Evolutionary conservation across 2,797 vertebrate species (phyloP), one percentile per base, ranked within the genome.

Genomic region (Taeniopygia guttata): DNA sequence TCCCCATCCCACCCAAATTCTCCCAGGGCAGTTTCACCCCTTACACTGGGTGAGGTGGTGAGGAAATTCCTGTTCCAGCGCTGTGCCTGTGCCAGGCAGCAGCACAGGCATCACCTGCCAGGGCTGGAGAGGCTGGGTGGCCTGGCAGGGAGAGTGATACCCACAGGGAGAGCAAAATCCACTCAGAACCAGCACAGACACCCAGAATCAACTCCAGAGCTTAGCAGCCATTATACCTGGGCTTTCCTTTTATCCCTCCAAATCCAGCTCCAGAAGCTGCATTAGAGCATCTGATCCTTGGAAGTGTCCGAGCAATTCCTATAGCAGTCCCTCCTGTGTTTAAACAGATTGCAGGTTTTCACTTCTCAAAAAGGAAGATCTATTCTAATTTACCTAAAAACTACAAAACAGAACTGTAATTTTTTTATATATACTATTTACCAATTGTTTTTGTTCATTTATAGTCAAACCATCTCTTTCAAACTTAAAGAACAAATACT

Each of bases 41-140:
- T 45, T 27, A 14, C 17, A 27, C 16, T 69, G 55, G 42, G 38
- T n/a, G 29, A 43, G 7, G 18, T 0, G 0, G 10, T n/a, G n/a
- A 68, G 58, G 43, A 36, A 66, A 51, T 34, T 43, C 9, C 15
- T 58, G 20, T 52, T 45, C 18, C 11, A 46, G n/a, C 26, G 15
- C 20, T 1, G 0, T 49, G 23, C 55, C 32, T 34, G 58, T 72
- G 38, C 18, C 45, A 40, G 45, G 67, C 72, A 81, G 27, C 46
- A 87, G 32, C 36, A 67, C 32, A 23, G 52, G 0, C 23, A 55
- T 34, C 21, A 5, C 70, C 36, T 84, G 40, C 21, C 43, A 59
- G 36, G 16, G 30, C 45, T 48, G 18, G 9, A 23, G 36, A 74
- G 13, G 56, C 20, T 29, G 15, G n/a, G n/a, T n/a, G n/a, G n/a